Conservation (phyloP, 2,888 invertebrate species). For the Malacosoma neustria region DNA sequence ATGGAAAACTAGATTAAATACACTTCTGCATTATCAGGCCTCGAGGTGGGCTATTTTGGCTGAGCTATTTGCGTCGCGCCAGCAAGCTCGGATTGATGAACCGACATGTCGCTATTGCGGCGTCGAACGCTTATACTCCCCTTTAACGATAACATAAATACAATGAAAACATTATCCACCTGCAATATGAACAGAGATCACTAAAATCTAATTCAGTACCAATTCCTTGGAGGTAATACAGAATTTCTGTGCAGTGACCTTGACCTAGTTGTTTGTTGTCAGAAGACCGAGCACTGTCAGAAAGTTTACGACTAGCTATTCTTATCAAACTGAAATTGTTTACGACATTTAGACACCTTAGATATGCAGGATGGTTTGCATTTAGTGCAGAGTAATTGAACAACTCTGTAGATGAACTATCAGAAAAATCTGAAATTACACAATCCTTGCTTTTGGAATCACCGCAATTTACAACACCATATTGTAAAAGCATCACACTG, state of each 20-base stretch:
- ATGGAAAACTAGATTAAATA: slow-evolving; percentile 60
- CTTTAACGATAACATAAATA: slow-evolving; percentile 33
- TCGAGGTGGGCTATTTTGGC: slow-evolving; percentile 65
- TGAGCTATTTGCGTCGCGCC: slow-evolving; percentile 61
- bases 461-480: not conserved
- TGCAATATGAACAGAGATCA: slow-evolving; percentile 7
- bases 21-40: slow-evolving; percentile 67
- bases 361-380: not conserved
- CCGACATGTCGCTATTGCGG: slow-evolving; percentile 60
- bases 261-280: slow-evolving; percentile 56
- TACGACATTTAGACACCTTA: not conserved
- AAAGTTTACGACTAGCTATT: slow-evolving; percentile 26
- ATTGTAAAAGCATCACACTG: not conserved
- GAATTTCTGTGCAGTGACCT: slow-evolving; percentile 51
- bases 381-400: not conserved
- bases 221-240: slow-evolving; percentile 4
- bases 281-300: slow-evolving; percentile 17
- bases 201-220: slow-evolving; percentile 4
- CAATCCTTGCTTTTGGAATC: not conserved
- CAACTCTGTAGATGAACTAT: not conserved
- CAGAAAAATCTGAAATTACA: not conserved
- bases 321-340: slow-evolving; percentile 15
- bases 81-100: slow-evolving; percentile 73
- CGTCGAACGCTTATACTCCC: slow-evolving; percentile 43
- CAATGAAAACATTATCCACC: slow-evolving; percentile 23